Evolutionary conservation across 1,140 invertebrate species (phyloP).

Genomic region (Lepidurus arcticus): DNA sequence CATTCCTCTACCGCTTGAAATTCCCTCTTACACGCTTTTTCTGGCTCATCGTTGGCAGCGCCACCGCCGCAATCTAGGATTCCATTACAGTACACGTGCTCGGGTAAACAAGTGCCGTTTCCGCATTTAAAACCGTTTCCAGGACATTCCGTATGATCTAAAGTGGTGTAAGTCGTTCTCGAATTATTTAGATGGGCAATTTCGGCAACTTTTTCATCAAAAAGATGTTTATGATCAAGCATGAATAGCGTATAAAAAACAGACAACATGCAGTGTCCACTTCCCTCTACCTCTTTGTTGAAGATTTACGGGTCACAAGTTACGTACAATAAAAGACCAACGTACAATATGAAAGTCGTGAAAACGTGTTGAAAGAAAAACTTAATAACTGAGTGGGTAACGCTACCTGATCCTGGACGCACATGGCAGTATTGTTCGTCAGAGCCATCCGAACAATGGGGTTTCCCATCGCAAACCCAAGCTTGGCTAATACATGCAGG

Average conservation of each 20-base stretch:
- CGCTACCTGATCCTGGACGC: conserved; percentile 35
- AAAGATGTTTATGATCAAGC: no score
- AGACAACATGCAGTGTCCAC: no score
- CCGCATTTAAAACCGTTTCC: conserved; percentile 71
- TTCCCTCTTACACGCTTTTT: conserved; percentile 52
- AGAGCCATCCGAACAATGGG: conserved; percentile 57
- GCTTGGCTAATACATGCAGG: conserved; percentile 50
- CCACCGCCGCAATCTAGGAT: conserved; percentile 73
- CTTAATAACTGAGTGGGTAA: conserved; percentile 23
- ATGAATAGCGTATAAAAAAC: no score
- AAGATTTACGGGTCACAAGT: not conserved
- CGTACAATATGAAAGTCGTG: not conserved
- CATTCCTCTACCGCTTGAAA: conserved; percentile 50
- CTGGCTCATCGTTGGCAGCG: conserved; percentile 77
- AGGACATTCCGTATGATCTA: conserved; percentile 54
- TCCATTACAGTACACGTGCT: conserved; percentile 85
- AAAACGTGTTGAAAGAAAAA: not conserved
- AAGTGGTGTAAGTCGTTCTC: no score
- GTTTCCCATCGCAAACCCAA: conserved; percentile 54
- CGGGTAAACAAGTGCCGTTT: conserved; percentile 75
- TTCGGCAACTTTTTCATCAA: not conserved
- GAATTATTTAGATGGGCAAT: not conserved
- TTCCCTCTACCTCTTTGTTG: no score
- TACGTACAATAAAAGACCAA: conserved; percentile 25
- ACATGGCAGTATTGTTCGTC: conserved; percentile 48